Evolutionary conservation across 1,140 invertebrate species (phyloP), one percentile per base, ranked within the genome.

Genomic region (Agrilus planipennis): DNA sequence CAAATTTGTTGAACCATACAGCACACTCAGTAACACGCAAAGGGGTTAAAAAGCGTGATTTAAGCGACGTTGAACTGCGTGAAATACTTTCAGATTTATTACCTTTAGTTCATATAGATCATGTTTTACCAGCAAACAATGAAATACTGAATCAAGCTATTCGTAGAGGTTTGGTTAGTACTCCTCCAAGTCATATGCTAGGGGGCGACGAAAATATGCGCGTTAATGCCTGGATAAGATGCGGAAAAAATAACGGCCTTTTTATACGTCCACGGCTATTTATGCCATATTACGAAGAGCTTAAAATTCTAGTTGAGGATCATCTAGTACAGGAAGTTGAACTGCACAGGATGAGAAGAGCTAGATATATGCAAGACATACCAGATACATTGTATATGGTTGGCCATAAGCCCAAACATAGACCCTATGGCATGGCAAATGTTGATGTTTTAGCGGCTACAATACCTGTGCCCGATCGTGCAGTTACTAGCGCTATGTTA

Each of bases 331-430:
- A 81, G 51, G 86, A 87, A 60, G 77, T 76, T 22, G 84, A 88
- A 55, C 56, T 85, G 34, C 69, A 86, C 42, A 72, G 82, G 15
- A 70, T 84, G 53, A 71, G 83, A 48, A 67, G 80, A 42, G 72
- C 74, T n/a, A 65, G 77, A 14, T 70, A 79, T 44, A 72, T 73
- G 50, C 74, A 76, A 16, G 78, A 85, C 58, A 92, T 93, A 55
- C 90, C 90, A 0, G 91, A 95, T 63, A 89, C 89, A 2, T 67
- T 94, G 18, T 95, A 94, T 58, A 94, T 95, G 91, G 84, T 93
- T 17, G 77, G 81, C 18, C 74, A 79, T 39, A 74, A 76, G 61
- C 57, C 57, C 9, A n/a, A n/a, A n/a, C n/a, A n/a, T n/a, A 40
- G 57, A 6, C 36, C 41, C 31, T 73, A 27, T 53, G 77, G 74